These are phyloP conservation scores for Megaleporinus macrocephalus DNA, from an alignment of 2,113 vertebrate genomes.

Conservation along the genomic window DNA sequence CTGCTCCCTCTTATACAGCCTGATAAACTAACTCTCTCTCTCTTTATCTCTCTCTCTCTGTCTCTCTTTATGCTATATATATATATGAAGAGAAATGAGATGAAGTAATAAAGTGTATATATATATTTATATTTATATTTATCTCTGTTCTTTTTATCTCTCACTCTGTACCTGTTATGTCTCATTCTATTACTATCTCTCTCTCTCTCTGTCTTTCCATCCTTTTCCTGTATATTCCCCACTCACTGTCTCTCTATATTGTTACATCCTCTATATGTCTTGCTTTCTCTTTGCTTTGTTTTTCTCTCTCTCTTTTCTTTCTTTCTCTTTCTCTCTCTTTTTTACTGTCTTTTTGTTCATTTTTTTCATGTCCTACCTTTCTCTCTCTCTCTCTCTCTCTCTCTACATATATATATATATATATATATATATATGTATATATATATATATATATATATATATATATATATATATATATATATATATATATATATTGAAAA, in stretches of 20 bases:
- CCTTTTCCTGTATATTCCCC: slow-evolving; percentile 61
- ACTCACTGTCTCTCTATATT: slow-evolving; percentile 54
- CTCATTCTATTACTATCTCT: too few species aligned
- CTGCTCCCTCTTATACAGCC: slow-evolving; percentile 59
- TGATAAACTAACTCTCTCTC: slow-evolving; percentile 21
- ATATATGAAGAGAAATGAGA: too few species aligned
- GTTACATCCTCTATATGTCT: not conserved
- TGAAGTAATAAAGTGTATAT: too few species aligned
- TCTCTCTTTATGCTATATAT: not conserved
- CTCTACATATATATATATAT: slow-evolving; percentile 52
- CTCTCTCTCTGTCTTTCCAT: slow-evolving; percentile 26
- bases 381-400: slow-evolving; percentile 58
- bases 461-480: too few species aligned
- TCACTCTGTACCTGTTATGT: slow-evolving; percentile 47
- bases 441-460: too few species aligned
- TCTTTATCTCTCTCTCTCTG: slow-evolving; percentile 59
- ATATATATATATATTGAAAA: too few species aligned
- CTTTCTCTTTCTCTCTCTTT: not conserved
- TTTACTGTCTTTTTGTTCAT: not conserved
- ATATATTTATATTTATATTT: not conserved
- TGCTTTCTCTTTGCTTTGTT: slow-evolving; percentile 20
- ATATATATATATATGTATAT: too few species aligned
- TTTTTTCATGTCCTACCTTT: too few species aligned
- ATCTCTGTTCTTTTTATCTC: not conserved
- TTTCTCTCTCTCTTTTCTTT: slow-evolving; percentile 45